Percentiles rank a stretch among this genome's conserved stretches.
phyloP scores from a whole-genome alignment of 2,888 invertebrate genomes.

The Carabus problematicus region DNA sequence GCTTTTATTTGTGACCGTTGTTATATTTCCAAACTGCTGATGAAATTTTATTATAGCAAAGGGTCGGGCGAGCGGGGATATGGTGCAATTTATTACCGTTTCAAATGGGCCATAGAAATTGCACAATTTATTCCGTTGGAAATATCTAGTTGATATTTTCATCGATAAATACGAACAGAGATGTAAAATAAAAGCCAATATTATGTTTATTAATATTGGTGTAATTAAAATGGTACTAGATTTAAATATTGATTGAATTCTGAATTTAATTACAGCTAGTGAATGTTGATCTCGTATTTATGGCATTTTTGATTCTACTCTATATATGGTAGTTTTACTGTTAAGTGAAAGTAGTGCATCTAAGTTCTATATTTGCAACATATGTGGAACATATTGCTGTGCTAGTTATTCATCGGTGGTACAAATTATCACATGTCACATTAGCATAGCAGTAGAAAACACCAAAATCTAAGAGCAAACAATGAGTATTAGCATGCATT shows the following conservation, averaged over 20 bases:
- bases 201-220: neutral
- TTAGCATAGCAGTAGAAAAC: slow-evolving; percentile 8
- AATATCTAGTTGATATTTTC: slow-evolving; percentile 11
- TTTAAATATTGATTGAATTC: no score
- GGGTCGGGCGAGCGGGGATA: no score
- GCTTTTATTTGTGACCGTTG: slow-evolving; percentile 15
- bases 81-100: slow-evolving; percentile 11
- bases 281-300: no score
- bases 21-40: slow-evolving; percentile 19
- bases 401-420: neutral
- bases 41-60: slow-evolving; percentile 18
- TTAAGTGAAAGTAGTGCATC: no score
- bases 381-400: neutral
- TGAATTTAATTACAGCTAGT: no score
- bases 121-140: slow-evolving; percentile 20
- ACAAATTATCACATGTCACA: slow-evolving; percentile 10
- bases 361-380: no score
- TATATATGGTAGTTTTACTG: no score
- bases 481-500: slow-evolving; percentile 18
- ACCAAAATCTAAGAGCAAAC: slow-evolving; percentile 10
- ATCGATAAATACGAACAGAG: neutral
- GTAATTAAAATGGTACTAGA: no score
- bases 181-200: neutral
- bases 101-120: neutral
- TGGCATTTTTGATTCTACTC: no score